Evolutionary conservation across 37 sponge, comb jelly and placozoan species (phyloP).

Genomic region (Cladorhizidae sp.): DNA sequence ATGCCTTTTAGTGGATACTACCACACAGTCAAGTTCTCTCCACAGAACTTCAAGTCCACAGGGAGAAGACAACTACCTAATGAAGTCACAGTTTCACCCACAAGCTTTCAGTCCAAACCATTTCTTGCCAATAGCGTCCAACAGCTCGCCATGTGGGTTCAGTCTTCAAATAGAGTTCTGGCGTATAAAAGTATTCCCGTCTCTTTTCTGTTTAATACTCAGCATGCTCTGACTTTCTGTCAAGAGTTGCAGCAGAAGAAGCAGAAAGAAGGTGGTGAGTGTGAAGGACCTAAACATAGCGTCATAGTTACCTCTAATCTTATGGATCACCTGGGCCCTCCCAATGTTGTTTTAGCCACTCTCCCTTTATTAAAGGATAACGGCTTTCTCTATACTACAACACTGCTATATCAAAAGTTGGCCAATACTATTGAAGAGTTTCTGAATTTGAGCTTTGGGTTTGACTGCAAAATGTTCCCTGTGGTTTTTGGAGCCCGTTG

Average conservation of each 20-base stretch:
- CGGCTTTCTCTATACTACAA: constrained; percentile 26
- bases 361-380: constrained; percentile 26
- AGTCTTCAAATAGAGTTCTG: not conserved
- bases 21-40: constrained; percentile 20
- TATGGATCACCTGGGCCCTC: constrained; percentile 38
- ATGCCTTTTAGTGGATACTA: constrained; percentile 19
- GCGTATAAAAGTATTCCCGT: not conserved
- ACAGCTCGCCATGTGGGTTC: constrained; percentile 50
- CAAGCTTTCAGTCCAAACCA: constrained; percentile 11
- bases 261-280: not conserved
- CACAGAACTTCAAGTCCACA: not conserved
- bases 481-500: constrained; percentile 48
- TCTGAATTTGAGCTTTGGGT: constrained; percentile 20
- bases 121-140: constrained; percentile 62
- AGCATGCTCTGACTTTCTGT: constrained; percentile 32
- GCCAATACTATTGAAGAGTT: constrained; percentile 5
- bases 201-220: constrained; percentile 34
- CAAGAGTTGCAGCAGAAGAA: not conserved
- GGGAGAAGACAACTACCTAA: not conserved
- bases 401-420: constrained; percentile 3
- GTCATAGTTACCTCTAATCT: constrained; percentile 52
- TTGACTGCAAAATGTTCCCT: constrained; percentile 23
- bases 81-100: not conserved
- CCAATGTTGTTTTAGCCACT: constrained; percentile 29
- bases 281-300: constrained; percentile 5